Base-by-base conservation (phyloP, 2,113 vertebrate species). In the Heliornis fulica region DNA sequence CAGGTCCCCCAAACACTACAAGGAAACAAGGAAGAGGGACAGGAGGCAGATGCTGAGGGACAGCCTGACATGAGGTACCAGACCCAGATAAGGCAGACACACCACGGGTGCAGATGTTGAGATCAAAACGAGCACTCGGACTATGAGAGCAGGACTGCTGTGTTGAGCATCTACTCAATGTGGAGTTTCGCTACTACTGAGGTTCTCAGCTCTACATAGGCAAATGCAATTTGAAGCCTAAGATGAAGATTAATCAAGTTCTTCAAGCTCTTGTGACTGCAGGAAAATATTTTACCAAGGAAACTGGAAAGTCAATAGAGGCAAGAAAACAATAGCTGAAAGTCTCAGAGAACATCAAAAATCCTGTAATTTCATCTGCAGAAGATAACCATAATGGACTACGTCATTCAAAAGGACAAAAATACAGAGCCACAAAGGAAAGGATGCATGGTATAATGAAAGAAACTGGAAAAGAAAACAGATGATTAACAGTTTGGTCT, bases 121-220 rank as follows among this genome's bases (percentile, higher is more conserved):
- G n/a, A 53, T 29, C 8, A 56, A 72, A 61, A 40, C 0, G 2
- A 87, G 41, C 8, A 7, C 28, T 28, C 0, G 0, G 23, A 20
- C 31, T 20, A 23, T 0, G 1, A 60, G 43, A 65, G 54, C 1
- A 1, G 34, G 38, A 40, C 31, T 5, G 48, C 46, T 5, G 34
- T 3, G 1, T 5, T 25, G n/a, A 70, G 63, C 48, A 53, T 3
- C 20, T 46, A 15, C 41, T 68, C 53, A 60, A 0, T 0, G 0
- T 1, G 18, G 56, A 78, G 54, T 29, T 48, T 26, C 2, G 14
- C 54, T 56, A 26, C 32, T 41, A 40, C 23, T 4, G 31, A 93
- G 50, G 48, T 5, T 31, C 56, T 60, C 25, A 48, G 68, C 29
- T 40, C 54, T 61, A 50, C 32, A 31, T 11, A 34, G 9, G 36